phyloP scores from a whole-genome alignment of 2,797 vertebrate genomes.

The Gymnodraco acuticeps region DNA sequence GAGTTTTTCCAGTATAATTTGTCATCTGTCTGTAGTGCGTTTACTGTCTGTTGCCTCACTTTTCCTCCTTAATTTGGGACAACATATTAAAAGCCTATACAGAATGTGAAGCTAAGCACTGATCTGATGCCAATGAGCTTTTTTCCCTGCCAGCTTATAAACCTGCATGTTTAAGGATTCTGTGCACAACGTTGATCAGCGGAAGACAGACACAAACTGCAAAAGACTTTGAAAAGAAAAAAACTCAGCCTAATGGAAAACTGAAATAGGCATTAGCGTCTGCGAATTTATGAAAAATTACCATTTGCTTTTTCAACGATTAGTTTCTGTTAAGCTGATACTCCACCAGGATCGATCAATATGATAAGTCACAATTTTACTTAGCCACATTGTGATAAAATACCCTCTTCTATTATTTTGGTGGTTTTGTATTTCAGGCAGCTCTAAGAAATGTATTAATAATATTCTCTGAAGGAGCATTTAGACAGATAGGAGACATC shows the following conservation, averaged over 20 bases:
- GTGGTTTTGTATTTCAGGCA: background rate
- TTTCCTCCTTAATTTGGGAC: background rate
- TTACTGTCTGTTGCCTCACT: background rate
- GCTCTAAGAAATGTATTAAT: background rate
- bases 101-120: background rate
- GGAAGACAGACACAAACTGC: background rate
- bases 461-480: slow-evolving; percentile 1
- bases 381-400: background rate
- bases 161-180: slow-evolving; percentile 8
- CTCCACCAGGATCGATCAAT: background rate
- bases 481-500: slow-evolving; percentile 33
- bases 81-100: background rate
- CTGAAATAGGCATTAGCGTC: background rate
- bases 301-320: background rate
- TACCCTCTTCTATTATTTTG: background rate
- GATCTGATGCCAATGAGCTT: background rate
- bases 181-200: slow-evolving; percentile 1
- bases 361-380: background rate
- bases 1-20: background rate
- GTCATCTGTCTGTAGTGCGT: background rate
- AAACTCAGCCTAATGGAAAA: slow-evolving; percentile 7
- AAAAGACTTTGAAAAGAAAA: background rate
- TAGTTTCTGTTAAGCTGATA: background rate
- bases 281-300: background rate
- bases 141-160: slow-evolving; percentile 7